These are phyloP conservation scores for Vanessa cardui DNA, from an alignment of 2,888 invertebrate genomes.

Conservation along the genomic window DNA sequence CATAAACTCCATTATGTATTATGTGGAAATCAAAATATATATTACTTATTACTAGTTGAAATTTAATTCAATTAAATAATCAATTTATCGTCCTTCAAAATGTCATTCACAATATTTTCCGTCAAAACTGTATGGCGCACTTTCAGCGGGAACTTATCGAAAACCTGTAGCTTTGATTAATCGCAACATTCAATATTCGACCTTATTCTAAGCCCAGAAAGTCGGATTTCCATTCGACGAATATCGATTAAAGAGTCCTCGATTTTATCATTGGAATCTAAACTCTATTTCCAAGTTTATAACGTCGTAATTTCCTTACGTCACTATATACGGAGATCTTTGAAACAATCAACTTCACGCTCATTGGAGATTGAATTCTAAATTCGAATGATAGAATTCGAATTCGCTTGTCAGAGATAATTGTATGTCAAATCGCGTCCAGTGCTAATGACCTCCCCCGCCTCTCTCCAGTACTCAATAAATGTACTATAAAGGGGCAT, in stretches of 20 bases:
- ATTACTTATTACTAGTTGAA: too few species aligned
- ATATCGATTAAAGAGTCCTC: conserved; percentile 10
- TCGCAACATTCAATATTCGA: conserved; percentile 31
- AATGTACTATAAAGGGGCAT: conserved; percentile 52
- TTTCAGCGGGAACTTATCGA: conserved; percentile 73
- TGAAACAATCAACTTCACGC: neutral
- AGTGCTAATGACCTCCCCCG: conserved; percentile 49
- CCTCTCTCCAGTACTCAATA: conserved; percentile 46
- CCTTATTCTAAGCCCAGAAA: conserved; percentile 27
- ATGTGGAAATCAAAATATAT: too few species aligned
- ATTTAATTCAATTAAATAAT: neutral
- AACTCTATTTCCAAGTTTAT: neutral
- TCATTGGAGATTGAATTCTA: conserved; percentile 15
- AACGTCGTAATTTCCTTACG: conserved; percentile 24
- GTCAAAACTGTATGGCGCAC: conserved; percentile 49
- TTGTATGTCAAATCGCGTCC: conserved; percentile 58
- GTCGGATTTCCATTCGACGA: conserved; percentile 17
- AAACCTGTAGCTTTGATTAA: conserved; percentile 73
- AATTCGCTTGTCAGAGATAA: conserved; percentile 13
- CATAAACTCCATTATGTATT: too few species aligned
- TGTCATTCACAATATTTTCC: conserved; percentile 48
- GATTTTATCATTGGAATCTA: neutral
- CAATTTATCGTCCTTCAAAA: conserved; percentile 35
- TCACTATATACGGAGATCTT: neutral
- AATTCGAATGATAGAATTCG: neutral